Evolutionary conservation across 1,140 invertebrate species (phyloP), one percentile per base, ranked within the genome.

Genomic region (Drosophila nigrodunni): DNA sequence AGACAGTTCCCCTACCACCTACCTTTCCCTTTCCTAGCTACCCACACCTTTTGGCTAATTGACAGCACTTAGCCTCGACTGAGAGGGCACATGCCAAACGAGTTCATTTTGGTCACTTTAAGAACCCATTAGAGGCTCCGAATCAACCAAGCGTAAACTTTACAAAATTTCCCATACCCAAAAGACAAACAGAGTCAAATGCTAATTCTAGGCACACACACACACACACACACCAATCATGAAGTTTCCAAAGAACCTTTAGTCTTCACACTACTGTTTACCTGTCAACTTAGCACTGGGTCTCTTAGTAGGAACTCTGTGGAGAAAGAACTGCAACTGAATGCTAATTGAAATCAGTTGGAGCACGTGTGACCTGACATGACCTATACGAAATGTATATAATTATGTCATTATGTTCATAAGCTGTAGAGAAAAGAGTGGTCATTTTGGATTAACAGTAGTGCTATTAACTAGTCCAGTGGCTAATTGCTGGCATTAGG

Each of bases 61-160:
- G 68, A 62, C 49, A 61, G 46, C 69, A 68, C 76, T 87, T 87
- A 66, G 59, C 65, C 57, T 54, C 13, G 11, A 55, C 64, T 37
- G 47, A 55, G 71, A 49, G 57, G 55, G 72, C 80, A 87, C 82
- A 87, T 73, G 79, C 68, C 79, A 87, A 77, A 65, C 60, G 47
- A 60, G 46, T 52, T 71, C 68, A 80, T 88, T 88, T 88, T 83
- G 83, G 82, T 82, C 83, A 83, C 80, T 87, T 87, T 88, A 77
- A 72, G 82, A 65, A 71, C 39, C 72, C 73, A 87, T 87, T 80
- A 83, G 77, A 77, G 18, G 25, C 58, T 60, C 68, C 8, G 30
- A 67, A 30, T 44, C 77, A 82, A 73, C 82, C 77, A 74, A 80
- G 77, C 83, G 68, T 69, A 80, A 87, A 83, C 68, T 80, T 58